Base-by-base conservation (phyloP, 2,113 vertebrate genomes). In the Myiozetetes cayanensis region DNA sequence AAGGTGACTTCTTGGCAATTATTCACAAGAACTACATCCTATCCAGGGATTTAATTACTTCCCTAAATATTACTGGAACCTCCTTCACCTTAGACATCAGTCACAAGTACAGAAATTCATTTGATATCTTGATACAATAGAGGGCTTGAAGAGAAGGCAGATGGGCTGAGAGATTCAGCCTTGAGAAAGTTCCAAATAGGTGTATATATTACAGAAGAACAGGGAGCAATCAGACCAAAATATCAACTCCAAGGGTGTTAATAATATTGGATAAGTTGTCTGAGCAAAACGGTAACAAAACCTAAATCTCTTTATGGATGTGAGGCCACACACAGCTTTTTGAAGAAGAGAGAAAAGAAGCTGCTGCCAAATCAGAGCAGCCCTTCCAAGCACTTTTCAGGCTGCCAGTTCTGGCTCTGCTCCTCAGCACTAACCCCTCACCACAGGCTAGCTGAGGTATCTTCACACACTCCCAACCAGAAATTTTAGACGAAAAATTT, bases 21-120 rank as follows among this genome's bases (percentile, higher is more conserved):
- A 87, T 10, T 87, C 16, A 62, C 28, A 85, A 88, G 47, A 80
- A 67, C 35, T 52, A 68, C 53, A 73, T 66, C 56, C 41, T 79
- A 79, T 20, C 3, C 3, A 83, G 62, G 12, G 25, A 90, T 68
- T 82, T 82, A 87, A 91, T 87, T 86, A 56, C 44, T 87, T 85
- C 71, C 68, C 49, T 91, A 79, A 72, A 73, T 66, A 82, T 83
- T 90, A 58, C 67, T 70, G 53, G 70, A 94, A 76, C 62, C 85
- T 91, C 49, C 74, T 73, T 53, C 85, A 65, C 52, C 67, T 85
- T 24, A 16, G 14, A 30, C 31, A 66, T 90, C 22, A 79, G 58
- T 76, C 74, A 85, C 7, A 85, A 91, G 66, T 6, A 12, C 58
- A 95, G 58, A 79, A 75, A 79, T 67, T 31, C 21, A 41, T 52